A percentile compares a stretch with the other conserved stretches of the same genome.
These are phyloP conservation scores for Drosophila miranda DNA, from an alignment of 1,140 invertebrate species.

Conservation along the genomic window DNA sequence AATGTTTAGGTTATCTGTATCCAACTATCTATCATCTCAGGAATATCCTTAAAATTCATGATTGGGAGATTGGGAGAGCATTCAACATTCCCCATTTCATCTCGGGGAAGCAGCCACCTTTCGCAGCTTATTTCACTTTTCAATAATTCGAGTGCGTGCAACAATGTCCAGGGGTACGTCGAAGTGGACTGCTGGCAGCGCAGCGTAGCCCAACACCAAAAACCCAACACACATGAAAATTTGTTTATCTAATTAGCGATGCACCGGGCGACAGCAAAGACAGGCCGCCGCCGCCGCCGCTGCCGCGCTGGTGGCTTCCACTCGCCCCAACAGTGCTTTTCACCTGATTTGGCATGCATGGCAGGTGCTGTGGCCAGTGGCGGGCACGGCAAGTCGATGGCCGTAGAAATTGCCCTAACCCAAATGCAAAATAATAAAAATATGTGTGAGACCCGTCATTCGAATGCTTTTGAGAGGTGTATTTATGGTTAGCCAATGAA, in stretches of 20 bases:
- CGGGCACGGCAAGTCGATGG: slow-evolving; percentile 29
- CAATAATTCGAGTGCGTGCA: slow-evolving; percentile 77
- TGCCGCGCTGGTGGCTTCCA: too few relatives aligned
- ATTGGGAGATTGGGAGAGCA: slow-evolving; percentile 3
- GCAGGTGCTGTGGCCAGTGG: slow-evolving; percentile 45
- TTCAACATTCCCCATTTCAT: not conserved
- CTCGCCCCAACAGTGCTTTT: slow-evolving; percentile 40
- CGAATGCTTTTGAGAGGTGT: not conserved
- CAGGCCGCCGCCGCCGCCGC: not conserved
- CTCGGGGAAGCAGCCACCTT: slow-evolving; percentile 3
- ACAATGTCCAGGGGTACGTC: slow-evolving; percentile 53
- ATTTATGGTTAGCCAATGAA: slow-evolving; percentile 37
- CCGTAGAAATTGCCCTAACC: slow-evolving; percentile 70
- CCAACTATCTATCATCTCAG: too few relatives aligned
- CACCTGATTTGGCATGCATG: slow-evolving; percentile 67
- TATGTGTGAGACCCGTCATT: slow-evolving; percentile 17
- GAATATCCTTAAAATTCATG: too few relatives aligned
- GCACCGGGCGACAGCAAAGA: slow-evolving; percentile 52
- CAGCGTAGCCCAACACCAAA: slow-evolving; percentile 9
- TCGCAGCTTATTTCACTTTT: slow-evolving; percentile 64
- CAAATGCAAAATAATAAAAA: slow-evolving; percentile 57
- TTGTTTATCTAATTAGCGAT: slow-evolving; percentile 80
- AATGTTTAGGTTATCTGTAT: too few relatives aligned
- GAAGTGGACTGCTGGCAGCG: slow-evolving; percentile 18
- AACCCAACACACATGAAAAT: slow-evolving; percentile 41